Evolutionary conservation across 1,140 invertebrate species (phyloP), one percentile per base, ranked within the genome.

Genomic region (Hypothenemus hampei): DNA sequence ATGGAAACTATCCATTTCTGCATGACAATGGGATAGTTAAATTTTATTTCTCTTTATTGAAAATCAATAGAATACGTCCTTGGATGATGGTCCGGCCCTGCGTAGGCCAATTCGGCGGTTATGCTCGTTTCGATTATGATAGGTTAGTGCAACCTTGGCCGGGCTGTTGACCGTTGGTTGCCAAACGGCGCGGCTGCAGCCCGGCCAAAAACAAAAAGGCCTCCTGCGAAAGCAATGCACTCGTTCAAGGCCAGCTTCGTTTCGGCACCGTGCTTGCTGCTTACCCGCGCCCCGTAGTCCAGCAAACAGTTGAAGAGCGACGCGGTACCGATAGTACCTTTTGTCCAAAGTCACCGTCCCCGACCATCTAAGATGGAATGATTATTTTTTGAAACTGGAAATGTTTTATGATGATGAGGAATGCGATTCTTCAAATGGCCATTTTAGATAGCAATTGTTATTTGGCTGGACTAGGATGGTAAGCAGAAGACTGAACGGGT

Each of bases 141-240:
- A 69, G 67, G 67, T 67, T 67, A 67, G 49, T 60, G 65, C 65
- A 66, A 66, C 68, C 68, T 68, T 68, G 66, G 68, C 63, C 59
- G 61, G 66, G 65, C 65, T 67, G 66, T 68, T 69, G 68, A 68
- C 68, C 68, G 66, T 49, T 52, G 46, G 52, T 69, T 69, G 68
- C 68, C 68, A 68, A 69, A 69, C 65, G 43, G 43, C 43, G 43
- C 43, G 43, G 43, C 43, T 45, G 43, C 43, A 45, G 53, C 40
- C 59, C 60, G 62, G 64, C 68, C 64, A 69, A 69, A 69, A 69
- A 68, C 66, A 69, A 68, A 68, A 68, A 69, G 65, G 66, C 44
- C 40, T 60, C 58, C 51, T 52, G 45, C 45, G 58, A 66, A 67
- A 69, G 68, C 68, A 69, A 69, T 69, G 68, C 68, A 69, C 68